phyloP scores from a whole-genome alignment of 2,113 vertebrate species.

The Eira barbara region DNA sequence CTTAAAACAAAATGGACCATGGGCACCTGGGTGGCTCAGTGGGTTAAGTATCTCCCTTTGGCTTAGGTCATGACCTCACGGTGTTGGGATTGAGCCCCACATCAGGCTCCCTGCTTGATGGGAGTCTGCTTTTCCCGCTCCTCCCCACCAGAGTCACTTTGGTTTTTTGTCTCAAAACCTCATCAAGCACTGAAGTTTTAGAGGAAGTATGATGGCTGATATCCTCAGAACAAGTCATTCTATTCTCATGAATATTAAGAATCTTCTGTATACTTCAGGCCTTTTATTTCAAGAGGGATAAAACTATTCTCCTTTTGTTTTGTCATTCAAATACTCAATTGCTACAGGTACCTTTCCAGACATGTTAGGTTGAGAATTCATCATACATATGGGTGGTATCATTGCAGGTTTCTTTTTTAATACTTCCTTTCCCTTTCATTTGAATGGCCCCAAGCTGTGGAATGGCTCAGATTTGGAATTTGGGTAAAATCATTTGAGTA shows the following conservation, averaged over 20 bases:
- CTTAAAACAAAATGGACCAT: neutral
- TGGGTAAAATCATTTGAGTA: neutral
- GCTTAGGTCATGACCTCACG: too few species aligned
- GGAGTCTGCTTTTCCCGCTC: neutral
- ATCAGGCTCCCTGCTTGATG: neutral
- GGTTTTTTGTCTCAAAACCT: neutral
- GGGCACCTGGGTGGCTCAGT: too few species aligned
- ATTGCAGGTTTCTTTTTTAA: neutral
- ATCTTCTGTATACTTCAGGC: neutral
- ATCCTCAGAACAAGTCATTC: neutral
- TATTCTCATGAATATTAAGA: neutral
- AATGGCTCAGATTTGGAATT: neutral
- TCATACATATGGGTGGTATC: neutral
- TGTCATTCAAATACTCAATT: constrained; percentile 21
- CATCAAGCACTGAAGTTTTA: neutral
- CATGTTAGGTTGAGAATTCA: constrained; percentile 1
- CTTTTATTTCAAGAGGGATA: neutral
- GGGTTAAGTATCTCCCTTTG: too few species aligned
- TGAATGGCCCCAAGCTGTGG: neutral
- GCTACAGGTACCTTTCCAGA: neutral
- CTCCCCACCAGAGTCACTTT: neutral
- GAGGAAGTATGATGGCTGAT: neutral
- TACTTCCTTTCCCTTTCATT: neutral
- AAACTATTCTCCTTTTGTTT: neutral
- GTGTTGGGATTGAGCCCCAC: neutral